Percentiles rank a stretch among this genome's conserved stretches.
Evolutionary conservation across 2,888 invertebrate species (phyloP).

Genomic region (Plagodis pulveraria): DNA sequence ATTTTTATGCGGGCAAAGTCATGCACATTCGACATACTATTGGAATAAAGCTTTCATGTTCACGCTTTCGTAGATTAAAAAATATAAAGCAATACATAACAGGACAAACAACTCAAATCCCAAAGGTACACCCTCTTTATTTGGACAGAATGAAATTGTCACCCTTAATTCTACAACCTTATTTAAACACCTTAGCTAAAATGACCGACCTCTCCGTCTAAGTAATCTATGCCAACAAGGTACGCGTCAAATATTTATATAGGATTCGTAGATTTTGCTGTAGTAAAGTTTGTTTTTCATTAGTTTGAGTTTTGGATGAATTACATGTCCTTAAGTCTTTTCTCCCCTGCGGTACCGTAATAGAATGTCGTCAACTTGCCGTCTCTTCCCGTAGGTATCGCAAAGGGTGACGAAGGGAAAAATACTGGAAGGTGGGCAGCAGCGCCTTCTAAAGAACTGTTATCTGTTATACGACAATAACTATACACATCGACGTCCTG

Average conservation of each 20-base stretch:
- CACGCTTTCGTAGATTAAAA: no score
- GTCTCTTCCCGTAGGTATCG: no score
- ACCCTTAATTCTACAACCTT: constrained; percentile 6
- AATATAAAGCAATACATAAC: background rate
- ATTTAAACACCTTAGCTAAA: constrained; percentile 16
- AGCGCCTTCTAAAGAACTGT: no score
- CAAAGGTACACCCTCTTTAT: background rate
- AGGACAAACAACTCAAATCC: background rate
- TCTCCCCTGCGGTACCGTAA: background rate
- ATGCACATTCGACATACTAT: no score
- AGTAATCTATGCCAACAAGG: constrained; percentile 42
- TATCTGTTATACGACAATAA: no score
- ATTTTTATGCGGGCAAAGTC: no score
- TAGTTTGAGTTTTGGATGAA: constrained; percentile 24
- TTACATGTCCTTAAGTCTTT: constrained; percentile 10
- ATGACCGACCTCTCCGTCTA: constrained; percentile 25
- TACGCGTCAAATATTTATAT: constrained; percentile 48
- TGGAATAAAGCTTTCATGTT: no score
- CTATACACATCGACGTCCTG: no score
- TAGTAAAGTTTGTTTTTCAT: constrained; percentile 27
- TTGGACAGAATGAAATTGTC: constrained; percentile 7
- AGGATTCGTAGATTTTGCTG: constrained; percentile 36
- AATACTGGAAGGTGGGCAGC: no score
- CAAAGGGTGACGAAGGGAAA: no score
- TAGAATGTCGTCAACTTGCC: background rate